Base-by-base conservation (phyloP, 35 echinoderm and acorn worm genomes). In the Apostichopus parvimensis region DNA sequence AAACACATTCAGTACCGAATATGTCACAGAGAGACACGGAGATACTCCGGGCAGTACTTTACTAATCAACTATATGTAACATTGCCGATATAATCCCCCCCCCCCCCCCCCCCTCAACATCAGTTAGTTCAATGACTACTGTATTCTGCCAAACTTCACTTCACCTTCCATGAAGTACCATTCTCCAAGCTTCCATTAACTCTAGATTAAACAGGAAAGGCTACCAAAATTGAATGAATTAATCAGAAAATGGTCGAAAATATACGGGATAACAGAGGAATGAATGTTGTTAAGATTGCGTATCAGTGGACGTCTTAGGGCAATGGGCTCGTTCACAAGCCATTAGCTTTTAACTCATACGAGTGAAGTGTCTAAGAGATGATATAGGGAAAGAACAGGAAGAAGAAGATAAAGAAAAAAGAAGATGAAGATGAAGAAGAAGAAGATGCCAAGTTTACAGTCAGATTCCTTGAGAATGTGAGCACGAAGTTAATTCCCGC, bases 301-400 rank as follows among this genome's bases (percentile, higher is more conserved):
- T 68, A 88, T 88, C 86, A 54, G 64, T 25, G n/a, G 86, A 72
- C 86, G 9, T 88, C 86, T 88, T 66, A 75, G 64, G 86, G 86
- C 86, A 45, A 72, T 88, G 86, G 86, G 86, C 86, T 88, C 86
- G 86, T 88, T 88, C 61, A 88, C 60, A 88, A 88, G 86, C 86
- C 86, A 88, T 88, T 88, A 88, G 86, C 86, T 88, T 88, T 88
- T 88, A 88, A 75, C 86, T 88, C 86, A 64, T 54, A 88, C 8
- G 11, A 72, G 13, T 88, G 86, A 88, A 88, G 86, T 65, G 86
- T 57, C 68, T 88, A 20, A 75, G 62, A 88, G 62, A 88, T 72
- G 61, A 82, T 75, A 75, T 75, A 75, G 17, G 13, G 71, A 75
- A 18, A 75, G 71, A 84, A 58, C 54, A 82, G 6, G 26, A 17